These are phyloP conservation scores for Aleadryas rufinucha DNA, from an alignment of 2,113 vertebrate genomes.

Conservation along the genomic window DNA sequence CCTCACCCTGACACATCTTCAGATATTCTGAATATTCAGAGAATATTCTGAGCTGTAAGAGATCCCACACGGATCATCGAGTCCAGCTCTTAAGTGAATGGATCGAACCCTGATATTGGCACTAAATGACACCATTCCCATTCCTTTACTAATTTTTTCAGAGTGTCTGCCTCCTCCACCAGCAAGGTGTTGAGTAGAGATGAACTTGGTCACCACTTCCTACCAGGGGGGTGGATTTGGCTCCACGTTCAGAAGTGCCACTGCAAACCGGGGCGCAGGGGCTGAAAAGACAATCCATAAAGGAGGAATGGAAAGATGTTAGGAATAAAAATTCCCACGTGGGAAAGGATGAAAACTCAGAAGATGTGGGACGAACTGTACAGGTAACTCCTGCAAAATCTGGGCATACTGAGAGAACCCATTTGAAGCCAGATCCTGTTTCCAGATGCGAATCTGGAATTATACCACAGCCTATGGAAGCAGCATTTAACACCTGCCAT, in stretches of 20 bases:
- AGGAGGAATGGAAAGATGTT: not conserved
- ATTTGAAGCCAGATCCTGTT: not conserved
- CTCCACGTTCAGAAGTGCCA: fast-evolving
- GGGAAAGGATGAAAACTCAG: not conserved
- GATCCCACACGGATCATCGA: fast-evolving
- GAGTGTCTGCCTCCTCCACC: not conserved
- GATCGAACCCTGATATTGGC: not conserved
- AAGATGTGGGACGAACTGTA: not conserved
- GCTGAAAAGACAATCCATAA: not conserved
- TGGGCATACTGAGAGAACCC: not conserved
- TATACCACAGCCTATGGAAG: not conserved
- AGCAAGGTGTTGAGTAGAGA: not conserved
- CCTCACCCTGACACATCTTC: not conserved
- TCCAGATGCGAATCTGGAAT: not conserved
- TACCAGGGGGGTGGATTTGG: not conserved
- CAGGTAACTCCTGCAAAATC: not conserved
- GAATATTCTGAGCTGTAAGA: not conserved
- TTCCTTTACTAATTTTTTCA: not conserved
- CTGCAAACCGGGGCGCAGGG: not conserved
- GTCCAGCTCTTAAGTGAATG: no score
- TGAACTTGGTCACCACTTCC: fast-evolving
- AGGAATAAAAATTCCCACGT: not conserved
- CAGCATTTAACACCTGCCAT: not conserved
- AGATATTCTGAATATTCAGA: no score
- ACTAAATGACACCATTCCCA: not conserved